A percentile compares a stretch with the other conserved stretches of the same genome.
Conservation (phyloP, 2,113 vertebrate species). For the Peromyscus californicus region DNA sequence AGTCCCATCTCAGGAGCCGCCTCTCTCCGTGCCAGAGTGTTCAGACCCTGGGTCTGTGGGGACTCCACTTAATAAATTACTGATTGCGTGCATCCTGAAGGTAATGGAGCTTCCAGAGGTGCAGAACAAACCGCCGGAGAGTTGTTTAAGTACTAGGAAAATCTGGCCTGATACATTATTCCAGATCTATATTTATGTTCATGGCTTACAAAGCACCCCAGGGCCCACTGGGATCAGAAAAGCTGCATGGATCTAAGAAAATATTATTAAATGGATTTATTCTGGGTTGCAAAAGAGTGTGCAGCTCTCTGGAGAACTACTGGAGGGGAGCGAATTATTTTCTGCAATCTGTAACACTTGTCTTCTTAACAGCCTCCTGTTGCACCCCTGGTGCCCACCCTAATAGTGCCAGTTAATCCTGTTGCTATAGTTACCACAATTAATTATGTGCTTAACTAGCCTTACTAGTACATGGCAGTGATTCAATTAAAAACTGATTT, state of each 20-base stretch:
- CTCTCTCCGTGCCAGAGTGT: background rate
- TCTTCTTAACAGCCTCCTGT: constrained; percentile 76
- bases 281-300: constrained; percentile 64
- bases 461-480: constrained; percentile 70
- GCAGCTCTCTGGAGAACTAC: constrained; percentile 62
- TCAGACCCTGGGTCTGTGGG: background rate
- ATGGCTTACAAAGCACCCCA: constrained; percentile 67
- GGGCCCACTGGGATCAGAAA: constrained; percentile 73
- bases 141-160: constrained; percentile 63
- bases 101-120: constrained; percentile 63
- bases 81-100: constrained; percentile 56
- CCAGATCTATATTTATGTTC: constrained; percentile 71
- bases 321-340: constrained; percentile 69
- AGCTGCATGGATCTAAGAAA: constrained; percentile 72
- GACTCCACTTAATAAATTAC: constrained; percentile 66
- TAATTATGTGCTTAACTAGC: constrained; percentile 82
- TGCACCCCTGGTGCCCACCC: constrained; percentile 71
- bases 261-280: constrained; percentile 79
- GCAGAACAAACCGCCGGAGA: constrained; percentile 57
- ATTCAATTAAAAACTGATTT: constrained; percentile 82
- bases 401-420: constrained; percentile 65
- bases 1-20: background rate
- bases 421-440: constrained; percentile 83
- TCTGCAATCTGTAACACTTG: constrained; percentile 65
- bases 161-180: constrained; percentile 67